Percentiles rank a stretch among this genome's conserved stretches.
Conservation (phyloP, 1,140 invertebrate species). For the Drosophila melanica region DNA sequence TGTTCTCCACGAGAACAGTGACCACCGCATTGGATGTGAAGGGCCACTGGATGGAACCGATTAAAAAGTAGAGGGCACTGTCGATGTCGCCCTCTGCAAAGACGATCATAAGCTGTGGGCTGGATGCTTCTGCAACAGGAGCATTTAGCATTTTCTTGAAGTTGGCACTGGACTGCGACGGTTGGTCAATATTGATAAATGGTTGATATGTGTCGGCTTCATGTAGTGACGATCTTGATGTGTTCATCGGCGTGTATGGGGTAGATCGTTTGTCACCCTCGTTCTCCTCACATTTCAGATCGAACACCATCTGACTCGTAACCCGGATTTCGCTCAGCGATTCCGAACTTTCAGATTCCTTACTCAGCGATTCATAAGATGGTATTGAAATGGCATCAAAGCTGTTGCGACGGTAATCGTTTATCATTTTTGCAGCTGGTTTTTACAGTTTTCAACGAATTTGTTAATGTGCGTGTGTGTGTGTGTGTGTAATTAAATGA, state of each 20-base stretch:
- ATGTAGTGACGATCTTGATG: too few relatives aligned
- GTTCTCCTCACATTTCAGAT: background rate
- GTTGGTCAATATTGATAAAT: background rate
- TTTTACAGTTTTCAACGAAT: background rate
- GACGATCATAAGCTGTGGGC: conserved; percentile 62
- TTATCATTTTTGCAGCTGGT: conserved; percentile 8
- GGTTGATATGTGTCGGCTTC: too few relatives aligned
- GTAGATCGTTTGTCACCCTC: too few relatives aligned
- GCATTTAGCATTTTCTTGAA: too few relatives aligned
- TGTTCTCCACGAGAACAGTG: conserved; percentile 60
- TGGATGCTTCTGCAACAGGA: background rate
- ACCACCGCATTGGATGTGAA: conserved; percentile 38
- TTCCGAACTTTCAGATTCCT: background rate
- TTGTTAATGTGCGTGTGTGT: background rate
- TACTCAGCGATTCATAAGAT: conserved; percentile 12
- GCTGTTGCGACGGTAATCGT: background rate
- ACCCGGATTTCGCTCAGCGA: background rate
- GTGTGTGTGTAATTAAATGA: background rate
- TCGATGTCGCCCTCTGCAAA: conserved; percentile 60
- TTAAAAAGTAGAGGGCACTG: conserved; percentile 55
- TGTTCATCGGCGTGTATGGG: too few relatives aligned
- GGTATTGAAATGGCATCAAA: conserved; percentile 25
- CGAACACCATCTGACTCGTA: conserved; percentile 21
- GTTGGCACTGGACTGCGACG: background rate
- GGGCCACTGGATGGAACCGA: conserved; percentile 51